phyloP scores from a whole-genome alignment of 2,888 invertebrate genomes.

The Lysandra bellargus region DNA sequence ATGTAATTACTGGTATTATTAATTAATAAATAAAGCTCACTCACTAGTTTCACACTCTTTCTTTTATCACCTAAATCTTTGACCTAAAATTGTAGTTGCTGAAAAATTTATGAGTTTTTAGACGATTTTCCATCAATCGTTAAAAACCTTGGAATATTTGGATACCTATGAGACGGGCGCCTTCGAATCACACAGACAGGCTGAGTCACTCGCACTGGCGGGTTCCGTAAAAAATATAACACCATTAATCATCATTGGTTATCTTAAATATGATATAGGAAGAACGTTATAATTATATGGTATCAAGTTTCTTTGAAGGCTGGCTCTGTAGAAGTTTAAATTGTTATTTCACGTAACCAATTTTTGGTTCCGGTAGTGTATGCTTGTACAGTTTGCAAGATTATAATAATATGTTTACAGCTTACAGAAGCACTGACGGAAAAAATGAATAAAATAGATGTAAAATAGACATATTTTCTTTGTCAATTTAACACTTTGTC shows the following conservation, averaged over 20 bases:
- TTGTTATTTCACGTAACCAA: not conserved
- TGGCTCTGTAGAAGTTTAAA: not conserved
- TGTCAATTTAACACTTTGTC: too few relatives aligned
- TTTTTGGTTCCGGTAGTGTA: not conserved
- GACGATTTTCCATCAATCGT: not conserved
- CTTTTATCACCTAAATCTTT: not conserved
- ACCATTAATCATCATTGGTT: not conserved
- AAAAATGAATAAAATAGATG: too few relatives aligned
- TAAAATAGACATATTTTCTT: too few relatives aligned
- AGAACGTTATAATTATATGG: not conserved
- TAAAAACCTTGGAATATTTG: not conserved
- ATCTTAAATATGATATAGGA: constrained; percentile 16
- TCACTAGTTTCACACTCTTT: not conserved
- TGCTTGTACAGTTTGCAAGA: not conserved
- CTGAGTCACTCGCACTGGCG: not conserved
- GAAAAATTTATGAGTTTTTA: not conserved
- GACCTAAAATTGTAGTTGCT: not conserved
- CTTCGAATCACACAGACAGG: not conserved
- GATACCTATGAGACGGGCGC: constrained; percentile 4
- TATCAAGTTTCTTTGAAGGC: not conserved
- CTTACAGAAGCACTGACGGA: too few relatives aligned
- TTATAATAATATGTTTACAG: not conserved
- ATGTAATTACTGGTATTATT: too few relatives aligned
- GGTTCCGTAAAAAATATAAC: constrained; percentile 6
- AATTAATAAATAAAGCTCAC: not conserved